These are phyloP conservation scores for Halocaridina rubra DNA, from an alignment of 2,888 invertebrate species.

Conservation along the genomic window DNA sequence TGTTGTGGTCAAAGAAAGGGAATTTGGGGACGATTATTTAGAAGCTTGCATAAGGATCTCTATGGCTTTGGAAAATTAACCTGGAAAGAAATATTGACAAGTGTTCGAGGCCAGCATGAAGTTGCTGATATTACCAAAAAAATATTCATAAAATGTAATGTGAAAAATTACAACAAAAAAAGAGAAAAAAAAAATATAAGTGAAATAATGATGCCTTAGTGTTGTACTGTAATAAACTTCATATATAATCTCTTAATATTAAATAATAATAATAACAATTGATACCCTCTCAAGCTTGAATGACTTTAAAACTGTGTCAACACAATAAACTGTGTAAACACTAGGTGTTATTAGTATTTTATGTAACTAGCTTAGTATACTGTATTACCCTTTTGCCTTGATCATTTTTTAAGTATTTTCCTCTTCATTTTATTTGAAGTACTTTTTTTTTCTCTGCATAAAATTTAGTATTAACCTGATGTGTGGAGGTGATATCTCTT, in stretches of 20 bases:
- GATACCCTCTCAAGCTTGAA: constrained; percentile 36
- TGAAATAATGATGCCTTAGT: constrained; percentile 60
- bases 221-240: constrained; percentile 43
- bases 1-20: constrained; percentile 16
- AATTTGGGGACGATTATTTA: constrained; percentile 28
- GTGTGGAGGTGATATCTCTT: constrained; percentile 34
- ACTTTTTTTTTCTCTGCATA: constrained; percentile 33
- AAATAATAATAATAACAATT: no score
- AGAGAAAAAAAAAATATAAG: constrained; percentile 42
- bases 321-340: constrained; percentile 24
- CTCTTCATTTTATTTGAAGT: constrained; percentile 23
- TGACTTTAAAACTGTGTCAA: neutral
- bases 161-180: constrained; percentile 31
- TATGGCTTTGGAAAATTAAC: constrained; percentile 10
- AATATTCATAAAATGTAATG: constrained; percentile 25
- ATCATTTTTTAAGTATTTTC: neutral
- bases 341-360: constrained; percentile 32
- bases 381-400: constrained; percentile 20
- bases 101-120: constrained; percentile 23
- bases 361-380: constrained; percentile 35
- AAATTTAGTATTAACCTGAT: constrained; percentile 1
- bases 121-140: constrained; percentile 13
- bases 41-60: constrained; percentile 25
- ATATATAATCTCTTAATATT: constrained; percentile 44
- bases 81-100: constrained; percentile 34